phyloP scores from a whole-genome alignment of 2,113 vertebrate species.

The Antechinus flavipes region DNA sequence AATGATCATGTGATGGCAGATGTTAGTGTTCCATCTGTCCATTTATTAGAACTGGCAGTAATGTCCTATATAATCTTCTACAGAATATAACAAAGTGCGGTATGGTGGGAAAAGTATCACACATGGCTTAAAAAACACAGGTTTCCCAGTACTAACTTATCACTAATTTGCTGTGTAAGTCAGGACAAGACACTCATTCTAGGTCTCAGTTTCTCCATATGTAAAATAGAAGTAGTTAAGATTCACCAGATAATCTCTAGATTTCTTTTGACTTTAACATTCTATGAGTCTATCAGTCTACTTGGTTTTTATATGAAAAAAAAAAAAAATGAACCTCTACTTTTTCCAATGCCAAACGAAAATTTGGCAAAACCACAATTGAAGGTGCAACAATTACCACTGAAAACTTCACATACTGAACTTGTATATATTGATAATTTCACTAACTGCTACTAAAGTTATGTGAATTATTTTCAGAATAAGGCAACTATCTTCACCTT shows the following conservation, averaged over 20 bases:
- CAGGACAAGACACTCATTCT: background rate
- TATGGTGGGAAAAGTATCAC: background rate
- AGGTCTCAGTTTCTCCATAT: background rate
- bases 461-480: background rate
- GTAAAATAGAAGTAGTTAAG: background rate
- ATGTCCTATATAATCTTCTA: background rate
- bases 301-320: background rate
- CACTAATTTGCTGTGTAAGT: background rate
- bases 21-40: background rate
- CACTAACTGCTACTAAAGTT: background rate
- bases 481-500: background rate
- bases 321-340: background rate
- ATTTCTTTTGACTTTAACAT: background rate
- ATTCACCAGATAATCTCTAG: background rate
- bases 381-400: background rate
- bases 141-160: background rate
- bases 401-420: background rate
- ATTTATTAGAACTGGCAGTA: background rate
- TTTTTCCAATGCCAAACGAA: background rate
- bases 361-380: background rate
- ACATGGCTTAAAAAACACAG: background rate
- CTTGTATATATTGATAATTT: background rate
- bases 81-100: background rate
- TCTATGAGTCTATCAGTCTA: background rate
- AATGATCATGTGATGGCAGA: background rate